Base-by-base conservation (phyloP, 1,140 invertebrate species). In the Semibalanus balanoides region DNA sequence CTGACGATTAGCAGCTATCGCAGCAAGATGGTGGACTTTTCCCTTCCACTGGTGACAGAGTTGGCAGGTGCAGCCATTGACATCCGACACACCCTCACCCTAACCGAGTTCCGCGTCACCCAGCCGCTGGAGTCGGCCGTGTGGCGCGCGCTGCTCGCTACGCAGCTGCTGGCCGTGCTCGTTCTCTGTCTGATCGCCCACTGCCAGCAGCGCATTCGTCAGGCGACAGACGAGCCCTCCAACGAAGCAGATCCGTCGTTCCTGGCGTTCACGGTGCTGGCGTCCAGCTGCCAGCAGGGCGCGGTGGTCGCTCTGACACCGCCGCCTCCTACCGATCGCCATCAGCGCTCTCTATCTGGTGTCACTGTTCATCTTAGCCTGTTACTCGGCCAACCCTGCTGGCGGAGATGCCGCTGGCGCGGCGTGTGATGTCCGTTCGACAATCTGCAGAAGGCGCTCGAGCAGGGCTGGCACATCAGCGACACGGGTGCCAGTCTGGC, bases 401-500 rank as follows among this genome's bases (percentile, higher is more conserved):
- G 51, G 51, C 51, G 1, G 14, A 64, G 51, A 64, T 64, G 51
- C 1, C 51, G 14, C 7, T 64, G 11, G 22, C 51, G 51, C 51
- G 51, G 14, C 22, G 22, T 19, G 51, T 22, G 51, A 64, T 64
- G 51, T n/a, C 51, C 51, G 51, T 64, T 64, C 51, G 51, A 14
- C 51, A 64, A 1, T 25, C 51, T 64, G 22, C 14, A 64, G 11
- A 1, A 64, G 51, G 51, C 51, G 51, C 51, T 64, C 14, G 51
- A 80, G 92, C 51, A 64, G 51, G 51, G 51, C 51, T 64, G 51
- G 51, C 51, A 25, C 11, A 3, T 64, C 22, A 64, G 11, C 1
- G 51, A 64, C 11, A 1, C 51, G 11, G 22, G 22, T 19, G 1
- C 22, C 22, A 64, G 11, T 19, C 11, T 19, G 11, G 51, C 51